Evolutionary conservation across 2,797 vertebrate genomes (phyloP).

Genomic region (Neoniphon sammara): DNA sequence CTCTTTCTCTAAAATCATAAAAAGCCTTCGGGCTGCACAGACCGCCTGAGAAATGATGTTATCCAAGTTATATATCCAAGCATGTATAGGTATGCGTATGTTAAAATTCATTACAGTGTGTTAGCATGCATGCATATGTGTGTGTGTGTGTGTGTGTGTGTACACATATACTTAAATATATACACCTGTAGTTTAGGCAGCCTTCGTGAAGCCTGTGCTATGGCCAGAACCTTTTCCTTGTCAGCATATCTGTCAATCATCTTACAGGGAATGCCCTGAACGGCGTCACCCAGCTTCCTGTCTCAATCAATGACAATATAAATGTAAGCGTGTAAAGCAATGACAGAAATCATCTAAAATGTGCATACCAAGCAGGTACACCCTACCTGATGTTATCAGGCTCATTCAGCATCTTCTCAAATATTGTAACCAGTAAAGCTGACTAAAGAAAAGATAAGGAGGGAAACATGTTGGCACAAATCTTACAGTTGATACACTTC

Average conservation of each 20-base stretch:
- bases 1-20: slow-evolving; percentile 61
- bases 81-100: not conserved
- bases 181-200: slow-evolving; percentile 72
- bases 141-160: not conserved
- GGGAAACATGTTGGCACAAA: not conserved
- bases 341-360: not conserved
- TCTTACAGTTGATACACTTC: not conserved
- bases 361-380: not conserved
- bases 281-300: slow-evolving; percentile 71
- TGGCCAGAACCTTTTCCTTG: slow-evolving; percentile 53
- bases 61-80: too few species aligned
- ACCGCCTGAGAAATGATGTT: slow-evolving; percentile 57
- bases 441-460: slow-evolving; percentile 42
- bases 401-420: slow-evolving; percentile 39
- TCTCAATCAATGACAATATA: not conserved
- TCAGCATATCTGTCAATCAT: slow-evolving; percentile 65
- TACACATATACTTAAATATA: not conserved
- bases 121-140: too few species aligned
- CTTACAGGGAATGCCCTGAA: slow-evolving; percentile 77
- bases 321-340: not conserved
- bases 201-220: slow-evolving; percentile 60
- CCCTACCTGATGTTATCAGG: slow-evolving; percentile 57
- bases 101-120: not conserved
- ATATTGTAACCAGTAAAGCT: slow-evolving; percentile 57
- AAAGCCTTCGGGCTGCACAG: slow-evolving; percentile 75